Base-by-base conservation (phyloP, 2,888 invertebrate genomes). In the Caenorhabditis uteleia region DNA sequence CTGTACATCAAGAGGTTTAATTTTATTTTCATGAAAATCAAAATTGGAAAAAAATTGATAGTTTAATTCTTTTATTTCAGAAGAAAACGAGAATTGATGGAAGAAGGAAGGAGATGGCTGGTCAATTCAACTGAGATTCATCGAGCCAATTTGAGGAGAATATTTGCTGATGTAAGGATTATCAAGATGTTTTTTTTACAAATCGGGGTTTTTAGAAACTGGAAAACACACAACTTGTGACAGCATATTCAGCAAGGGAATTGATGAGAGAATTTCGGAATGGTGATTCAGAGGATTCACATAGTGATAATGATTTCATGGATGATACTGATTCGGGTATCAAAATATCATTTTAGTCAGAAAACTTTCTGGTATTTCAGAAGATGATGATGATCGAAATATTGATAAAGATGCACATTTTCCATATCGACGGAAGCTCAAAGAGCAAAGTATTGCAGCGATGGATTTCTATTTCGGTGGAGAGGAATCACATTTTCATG, bases 381-480 rank as follows among this genome's bases (percentile, higher is more conserved):
- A 53, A 25, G 39, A 44, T 38, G 12, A 29, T 29, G 7, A 29
- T 29, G 29, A 12, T 8, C 29, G 29, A 29, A 12, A 29, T 12
- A 12, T 8, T 29, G 29, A 29, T 12, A 29, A 29, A 7, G 20
- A 18, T 23, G n/a, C n/a, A n/a, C n/a, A n/a, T n/a, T n/a, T n/a
- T n/a, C n/a, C n/a, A n/a, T n/a, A n/a, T n/a, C n/a, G n/a, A 40
- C 7, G 4, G 21, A 29, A 29, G 20, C 48, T 31, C 16, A 44
- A 46, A 26, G 38, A 38, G 40, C 51, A 48, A n/a, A 27, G 20
- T 1, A 18, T 33, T 1, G 21, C 50, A 2, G 39, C 34, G 14
- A 21, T 46, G 4, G 68, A 64, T 20, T 68, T 65, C 26, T 68
- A 60, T 55, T 68, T 68, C 48, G 68, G 65, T 16, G 51, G 51